Conservation (phyloP, 2,113 vertebrate species). For the Rhabdomys dilectus region DNA sequence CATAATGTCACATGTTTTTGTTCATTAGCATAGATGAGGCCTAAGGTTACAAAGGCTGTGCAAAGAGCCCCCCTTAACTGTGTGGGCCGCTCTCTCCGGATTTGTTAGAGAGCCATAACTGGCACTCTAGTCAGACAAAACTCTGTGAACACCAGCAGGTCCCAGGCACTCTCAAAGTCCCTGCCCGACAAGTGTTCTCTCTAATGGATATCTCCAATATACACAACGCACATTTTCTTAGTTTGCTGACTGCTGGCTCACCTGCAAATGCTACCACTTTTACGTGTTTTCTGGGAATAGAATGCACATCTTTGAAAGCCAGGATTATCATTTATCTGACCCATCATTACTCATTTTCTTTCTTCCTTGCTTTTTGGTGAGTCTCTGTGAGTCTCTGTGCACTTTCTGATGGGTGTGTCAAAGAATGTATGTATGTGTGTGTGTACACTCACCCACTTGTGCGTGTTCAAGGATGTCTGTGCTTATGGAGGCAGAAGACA, state of each 20-base stretch:
- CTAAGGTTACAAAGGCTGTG: slow-evolving; percentile 68
- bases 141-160: not conserved
- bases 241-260: not conserved
- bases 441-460: too few species aligned
- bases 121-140: not conserved
- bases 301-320: not conserved
- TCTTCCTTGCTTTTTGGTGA: too few species aligned
- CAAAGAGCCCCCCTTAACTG: slow-evolving; percentile 66
- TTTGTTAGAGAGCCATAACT: slow-evolving; percentile 48
- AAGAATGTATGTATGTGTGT: not conserved
- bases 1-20: slow-evolving; percentile 21
- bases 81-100: not conserved
- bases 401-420: not conserved
- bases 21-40: slow-evolving; percentile 81
- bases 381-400: not conserved
- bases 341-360: too few species aligned
- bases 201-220: not conserved
- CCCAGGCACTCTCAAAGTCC: not conserved
- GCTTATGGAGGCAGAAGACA: not conserved
- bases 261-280: not conserved
- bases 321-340: not conserved
- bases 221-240: not conserved
- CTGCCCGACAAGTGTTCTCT: not conserved
- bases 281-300: not conserved
- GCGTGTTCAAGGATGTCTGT: not conserved